Percentiles rank a stretch among this genome's conserved stretches.
Evolutionary conservation across 2,797 vertebrate genomes (phyloP).

Genomic region (Enoplosus armatus): DNA sequence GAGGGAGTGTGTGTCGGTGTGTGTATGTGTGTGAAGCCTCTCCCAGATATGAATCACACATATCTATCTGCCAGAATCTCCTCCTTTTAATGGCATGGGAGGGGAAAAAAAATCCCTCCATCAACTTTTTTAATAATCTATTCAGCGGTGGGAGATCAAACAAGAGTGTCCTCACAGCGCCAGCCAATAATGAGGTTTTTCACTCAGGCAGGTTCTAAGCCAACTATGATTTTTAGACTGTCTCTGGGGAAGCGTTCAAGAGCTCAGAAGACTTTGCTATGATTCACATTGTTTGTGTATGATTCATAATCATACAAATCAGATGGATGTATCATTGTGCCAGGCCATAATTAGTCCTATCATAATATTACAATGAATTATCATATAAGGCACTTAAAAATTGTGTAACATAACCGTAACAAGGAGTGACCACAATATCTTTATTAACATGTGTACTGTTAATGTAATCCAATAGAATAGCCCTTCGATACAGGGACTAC

Average conservation of each 20-base stretch:
- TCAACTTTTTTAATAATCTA: constrained; percentile 81
- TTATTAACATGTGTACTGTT: neutral
- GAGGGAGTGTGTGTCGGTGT: constrained; percentile 39
- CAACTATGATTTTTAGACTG: constrained; percentile 61
- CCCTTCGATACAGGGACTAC: neutral
- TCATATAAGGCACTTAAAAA: neutral
- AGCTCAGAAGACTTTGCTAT: constrained; percentile 32
- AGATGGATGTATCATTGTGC: constrained; percentile 14
- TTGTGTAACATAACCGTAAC: neutral
- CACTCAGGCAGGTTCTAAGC: constrained; percentile 62
- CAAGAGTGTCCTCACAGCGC: constrained; percentile 66
- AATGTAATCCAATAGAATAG: neutral
- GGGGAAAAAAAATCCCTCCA: constrained; percentile 45
- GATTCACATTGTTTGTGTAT: constrained; percentile 47
- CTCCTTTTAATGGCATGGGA: constrained; percentile 71
- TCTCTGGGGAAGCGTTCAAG: constrained; percentile 55
- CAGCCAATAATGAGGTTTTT: constrained; percentile 71
- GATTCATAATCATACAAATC: constrained; percentile 38
- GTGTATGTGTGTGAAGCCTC: constrained; percentile 43
- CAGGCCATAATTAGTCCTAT: constrained; percentile 15
- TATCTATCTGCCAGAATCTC: constrained; percentile 67
- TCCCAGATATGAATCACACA: constrained; percentile 74
- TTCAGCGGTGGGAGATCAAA: constrained; percentile 81
- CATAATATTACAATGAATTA: constrained; percentile 7
- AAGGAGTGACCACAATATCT: neutral